Conservation (phyloP, 2,888 invertebrate species). For the Lasioglossum zephyrum region DNA sequence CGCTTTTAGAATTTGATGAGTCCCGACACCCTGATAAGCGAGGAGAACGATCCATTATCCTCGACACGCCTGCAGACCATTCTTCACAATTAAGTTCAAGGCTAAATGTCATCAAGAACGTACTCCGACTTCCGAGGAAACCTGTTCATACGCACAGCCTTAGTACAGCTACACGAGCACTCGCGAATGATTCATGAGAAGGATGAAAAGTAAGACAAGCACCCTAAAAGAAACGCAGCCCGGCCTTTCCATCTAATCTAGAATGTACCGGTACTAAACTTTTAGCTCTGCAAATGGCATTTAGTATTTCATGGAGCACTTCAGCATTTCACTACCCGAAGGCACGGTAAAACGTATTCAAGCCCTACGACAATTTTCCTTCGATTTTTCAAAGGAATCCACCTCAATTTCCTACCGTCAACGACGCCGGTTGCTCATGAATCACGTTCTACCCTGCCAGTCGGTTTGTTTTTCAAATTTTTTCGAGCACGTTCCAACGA, state of each 20-base stretch:
- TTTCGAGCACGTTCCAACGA: neutral
- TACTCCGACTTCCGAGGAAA: slow-evolving; percentile 51
- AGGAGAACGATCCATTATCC: slow-evolving; percentile 15
- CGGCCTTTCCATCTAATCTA: slow-evolving; percentile 55
- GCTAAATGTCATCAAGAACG: slow-evolving; percentile 58
- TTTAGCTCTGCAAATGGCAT: slow-evolving; percentile 51
- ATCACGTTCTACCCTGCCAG: neutral
- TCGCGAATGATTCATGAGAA: slow-evolving; percentile 38
- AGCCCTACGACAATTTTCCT: slow-evolving; percentile 44
- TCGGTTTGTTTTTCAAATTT: slow-evolving; percentile 3
- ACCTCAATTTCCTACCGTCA: neutral
- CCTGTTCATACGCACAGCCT: slow-evolving; percentile 23
- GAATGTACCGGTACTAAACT: slow-evolving; percentile 62
- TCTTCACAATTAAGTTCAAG: slow-evolving; percentile 67
- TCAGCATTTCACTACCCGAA: slow-evolving; percentile 21
- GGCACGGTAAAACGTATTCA: slow-evolving; percentile 21
- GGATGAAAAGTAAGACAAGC: slow-evolving; percentile 69
- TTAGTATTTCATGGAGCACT: slow-evolving; percentile 58
- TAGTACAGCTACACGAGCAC: slow-evolving; percentile 42
- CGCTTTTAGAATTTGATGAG: neutral
- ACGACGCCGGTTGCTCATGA: neutral
- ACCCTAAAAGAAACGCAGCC: slow-evolving; percentile 63
- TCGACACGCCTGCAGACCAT: slow-evolving; percentile 5
- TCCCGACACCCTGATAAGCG: neutral
- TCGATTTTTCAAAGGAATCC: slow-evolving; percentile 18